Evolutionary conservation across 2,888 invertebrate species (phyloP).

Genomic region (Macrophya alboannulata): DNA sequence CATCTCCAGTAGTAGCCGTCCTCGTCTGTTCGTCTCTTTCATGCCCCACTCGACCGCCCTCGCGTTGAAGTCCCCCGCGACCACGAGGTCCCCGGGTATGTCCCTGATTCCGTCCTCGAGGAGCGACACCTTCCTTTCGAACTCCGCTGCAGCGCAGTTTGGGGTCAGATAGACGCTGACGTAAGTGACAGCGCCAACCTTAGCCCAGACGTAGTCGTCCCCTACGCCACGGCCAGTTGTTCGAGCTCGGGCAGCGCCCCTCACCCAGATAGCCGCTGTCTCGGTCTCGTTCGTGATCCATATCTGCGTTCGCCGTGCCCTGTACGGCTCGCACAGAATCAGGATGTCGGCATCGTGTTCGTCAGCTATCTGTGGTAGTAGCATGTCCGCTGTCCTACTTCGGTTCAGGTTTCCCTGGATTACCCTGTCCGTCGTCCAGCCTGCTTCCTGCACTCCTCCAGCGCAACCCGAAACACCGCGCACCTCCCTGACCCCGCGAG

Average conservation of each 20-base stretch:
- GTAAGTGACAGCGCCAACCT: too few species aligned
- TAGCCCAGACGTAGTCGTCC: too few species aligned
- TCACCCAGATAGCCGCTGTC: too few species aligned
- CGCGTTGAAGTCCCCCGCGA: conserved; percentile 60
- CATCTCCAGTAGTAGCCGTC: conserved; percentile 64
- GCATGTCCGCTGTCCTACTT: conserved; percentile 58
- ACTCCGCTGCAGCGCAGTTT: conserved; percentile 57
- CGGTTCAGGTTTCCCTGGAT: conserved; percentile 59
- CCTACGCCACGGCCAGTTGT: too few species aligned
- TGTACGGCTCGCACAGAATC: conserved; percentile 58
- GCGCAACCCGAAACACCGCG: conserved; percentile 56
- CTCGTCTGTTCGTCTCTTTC: conserved; percentile 63
- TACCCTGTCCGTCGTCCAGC: conserved; percentile 46
- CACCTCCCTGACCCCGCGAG: conserved; percentile 56
- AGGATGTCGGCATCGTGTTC: conserved; percentile 59
- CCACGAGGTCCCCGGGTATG: conserved; percentile 46
- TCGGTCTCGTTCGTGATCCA: too few species aligned
- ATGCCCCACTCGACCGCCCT: conserved; percentile 65
- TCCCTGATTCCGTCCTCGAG: conserved; percentile 59
- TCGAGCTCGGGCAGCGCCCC: too few species aligned
- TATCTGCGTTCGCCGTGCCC: conserved; percentile 57
- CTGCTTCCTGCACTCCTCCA: conserved; percentile 59
- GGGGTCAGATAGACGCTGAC: too few species aligned
- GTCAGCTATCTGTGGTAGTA: conserved; percentile 59
- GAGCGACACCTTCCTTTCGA: conserved; percentile 55